These are phyloP conservation scores for Chlamydotis undulata DNA, from an alignment of 2,113 vertebrate genomes.

Conservation along the genomic window DNA sequence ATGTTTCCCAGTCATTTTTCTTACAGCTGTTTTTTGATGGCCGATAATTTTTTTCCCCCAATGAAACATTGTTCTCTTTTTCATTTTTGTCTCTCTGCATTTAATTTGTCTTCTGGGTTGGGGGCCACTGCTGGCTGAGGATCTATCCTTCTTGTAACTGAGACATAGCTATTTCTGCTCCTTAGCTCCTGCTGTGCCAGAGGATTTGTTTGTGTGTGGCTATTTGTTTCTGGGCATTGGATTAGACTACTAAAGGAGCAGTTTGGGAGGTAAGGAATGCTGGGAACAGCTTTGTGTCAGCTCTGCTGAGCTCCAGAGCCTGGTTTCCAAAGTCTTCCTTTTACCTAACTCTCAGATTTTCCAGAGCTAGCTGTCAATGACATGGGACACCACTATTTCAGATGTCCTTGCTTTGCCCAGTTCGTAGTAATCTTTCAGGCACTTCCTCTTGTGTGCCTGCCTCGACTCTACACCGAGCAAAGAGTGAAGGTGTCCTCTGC, in stretches of 20 bases:
- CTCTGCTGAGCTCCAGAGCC: neutral
- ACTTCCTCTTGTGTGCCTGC: neutral
- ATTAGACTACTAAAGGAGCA: neutral
- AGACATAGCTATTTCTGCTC: conserved; percentile 39
- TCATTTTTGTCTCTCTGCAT: conserved; percentile 18
- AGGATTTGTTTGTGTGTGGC: neutral
- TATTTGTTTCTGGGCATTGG: conserved; percentile 31
- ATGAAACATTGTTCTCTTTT: neutral
- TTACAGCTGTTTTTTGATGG: neutral
- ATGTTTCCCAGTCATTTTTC: neutral
- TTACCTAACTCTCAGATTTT: conserved; percentile 21
- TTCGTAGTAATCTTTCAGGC: neutral
- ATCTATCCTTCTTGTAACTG: conserved; percentile 22
- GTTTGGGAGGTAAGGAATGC: conserved; percentile 59
- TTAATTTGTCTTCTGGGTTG: conserved; percentile 46
- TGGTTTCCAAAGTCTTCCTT: neutral
- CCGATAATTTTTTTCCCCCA: neutral
- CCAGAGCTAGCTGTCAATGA: neutral
- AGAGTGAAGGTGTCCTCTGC: neutral
- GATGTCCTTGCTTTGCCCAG: neutral
- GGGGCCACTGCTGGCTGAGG: conserved; percentile 28
- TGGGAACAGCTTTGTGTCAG: neutral
- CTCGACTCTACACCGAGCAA: neutral
- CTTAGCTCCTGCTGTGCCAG: neutral
- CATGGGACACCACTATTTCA: neutral